A percentile compares a stretch with the other conserved stretches of the same genome.
These are phyloP conservation scores for Linnaemya tessellans DNA, from an alignment of 2,888 invertebrate genomes.

Conservation along the genomic window DNA sequence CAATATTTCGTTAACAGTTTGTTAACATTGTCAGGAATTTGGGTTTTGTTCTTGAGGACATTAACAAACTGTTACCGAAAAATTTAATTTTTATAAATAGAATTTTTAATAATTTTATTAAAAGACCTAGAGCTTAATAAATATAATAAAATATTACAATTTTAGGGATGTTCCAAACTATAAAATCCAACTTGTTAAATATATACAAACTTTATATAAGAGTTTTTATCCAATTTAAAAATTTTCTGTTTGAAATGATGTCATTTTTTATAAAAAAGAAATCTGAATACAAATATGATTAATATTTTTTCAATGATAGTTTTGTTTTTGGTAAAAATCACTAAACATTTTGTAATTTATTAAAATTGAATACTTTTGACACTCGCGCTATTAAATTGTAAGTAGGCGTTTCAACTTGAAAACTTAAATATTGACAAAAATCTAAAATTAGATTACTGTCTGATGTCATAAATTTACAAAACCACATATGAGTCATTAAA, in stretches of 20 bases:
- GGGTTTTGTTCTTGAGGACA: too few relatives aligned
- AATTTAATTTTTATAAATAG: too few relatives aligned
- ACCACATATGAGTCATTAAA: background rate
- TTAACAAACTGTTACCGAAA: too few relatives aligned
- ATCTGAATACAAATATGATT: background rate
- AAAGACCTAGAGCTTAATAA: too few relatives aligned
- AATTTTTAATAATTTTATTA: too few relatives aligned
- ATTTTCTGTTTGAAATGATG: slow-evolving; percentile 11
- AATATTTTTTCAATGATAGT: slow-evolving; percentile 20
- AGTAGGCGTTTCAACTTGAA: slow-evolving; percentile 49
- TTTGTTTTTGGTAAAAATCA: slow-evolving; percentile 51
- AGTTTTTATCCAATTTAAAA: background rate
- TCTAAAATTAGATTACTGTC: background rate
- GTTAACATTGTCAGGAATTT: too few relatives aligned
- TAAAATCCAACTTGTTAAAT: too few relatives aligned
- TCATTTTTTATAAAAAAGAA: background rate
- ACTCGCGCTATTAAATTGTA: slow-evolving; percentile 15
- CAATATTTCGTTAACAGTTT: too few relatives aligned
- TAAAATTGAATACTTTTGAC: slow-evolving; percentile 32
- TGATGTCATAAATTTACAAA: slow-evolving; percentile 45
- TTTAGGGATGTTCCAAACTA: too few relatives aligned
- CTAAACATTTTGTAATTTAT: slow-evolving; percentile 49
- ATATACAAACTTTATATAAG: too few relatives aligned
- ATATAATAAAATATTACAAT: too few relatives aligned
- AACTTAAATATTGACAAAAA: background rate